phyloP scores from a whole-genome alignment of 1,140 invertebrate genomes.

The Pseudoatta argentina region DNA sequence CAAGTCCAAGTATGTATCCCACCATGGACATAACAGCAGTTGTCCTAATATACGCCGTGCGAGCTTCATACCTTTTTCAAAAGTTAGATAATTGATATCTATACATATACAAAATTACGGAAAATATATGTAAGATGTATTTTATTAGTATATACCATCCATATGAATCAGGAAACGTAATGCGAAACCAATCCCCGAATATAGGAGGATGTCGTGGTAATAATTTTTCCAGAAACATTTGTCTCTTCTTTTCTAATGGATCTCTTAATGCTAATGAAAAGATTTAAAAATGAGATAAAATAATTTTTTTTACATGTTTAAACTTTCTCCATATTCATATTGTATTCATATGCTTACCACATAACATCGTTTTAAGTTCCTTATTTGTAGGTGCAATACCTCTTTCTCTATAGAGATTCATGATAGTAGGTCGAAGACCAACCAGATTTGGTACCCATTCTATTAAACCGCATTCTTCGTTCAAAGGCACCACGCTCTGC shows the following conservation, averaged over 20 bases:
- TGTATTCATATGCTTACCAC: constrained; percentile 78
- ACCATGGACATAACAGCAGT: constrained; percentile 99
- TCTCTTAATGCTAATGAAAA: constrained; percentile 86
- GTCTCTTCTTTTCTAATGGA: constrained; percentile 90
- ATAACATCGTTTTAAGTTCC: constrained; percentile 88
- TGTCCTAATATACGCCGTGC: constrained; percentile 95
- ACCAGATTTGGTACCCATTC: constrained; percentile 97
- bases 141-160: constrained; percentile 89
- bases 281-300: constrained; percentile 29
- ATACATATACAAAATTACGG: neutral
- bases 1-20: constrained; percentile 98
- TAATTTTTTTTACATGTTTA: neutral
- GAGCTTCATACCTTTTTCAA: constrained; percentile 90
- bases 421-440: constrained; percentile 91
- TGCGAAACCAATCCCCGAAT: constrained; percentile 96
- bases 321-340: constrained; percentile 14
- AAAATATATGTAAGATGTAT: constrained; percentile 17
- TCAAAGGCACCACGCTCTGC: constrained; percentile 94
- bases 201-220: constrained; percentile 93
- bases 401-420: constrained; percentile 91
- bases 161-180: constrained; percentile 95
- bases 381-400: constrained; percentile 86
- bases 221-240: constrained; percentile 91
- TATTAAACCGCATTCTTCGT: constrained; percentile 97
- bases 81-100: neutral